These are phyloP conservation scores for Aptenodytes patagonicus DNA, from an alignment of 2,113 vertebrate genomes.

Conservation along the genomic window DNA sequence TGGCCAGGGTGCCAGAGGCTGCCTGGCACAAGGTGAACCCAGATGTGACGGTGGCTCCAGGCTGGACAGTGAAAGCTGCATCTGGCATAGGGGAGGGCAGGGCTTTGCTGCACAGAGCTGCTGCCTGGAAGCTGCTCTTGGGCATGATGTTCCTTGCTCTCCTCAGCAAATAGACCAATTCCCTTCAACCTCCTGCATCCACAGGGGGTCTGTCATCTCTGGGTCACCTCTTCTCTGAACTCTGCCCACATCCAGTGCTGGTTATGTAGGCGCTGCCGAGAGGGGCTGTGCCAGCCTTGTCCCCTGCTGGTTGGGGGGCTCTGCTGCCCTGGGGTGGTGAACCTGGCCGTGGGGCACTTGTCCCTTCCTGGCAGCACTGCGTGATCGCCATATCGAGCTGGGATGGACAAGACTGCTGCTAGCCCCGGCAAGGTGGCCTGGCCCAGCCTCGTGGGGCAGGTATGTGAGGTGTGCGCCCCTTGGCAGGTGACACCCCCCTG, in stretches of 20 bases:
- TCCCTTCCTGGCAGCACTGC: background rate
- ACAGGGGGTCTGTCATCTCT: background rate
- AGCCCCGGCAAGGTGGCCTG: background rate
- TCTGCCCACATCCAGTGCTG: background rate
- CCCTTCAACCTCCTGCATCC: background rate
- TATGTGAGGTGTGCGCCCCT: background rate
- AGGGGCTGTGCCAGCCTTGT: background rate
- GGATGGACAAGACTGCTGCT: background rate
- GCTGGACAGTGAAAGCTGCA: background rate
- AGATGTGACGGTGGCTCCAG: background rate
- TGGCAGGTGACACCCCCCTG: conserved; percentile 78
- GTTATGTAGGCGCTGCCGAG: background rate
- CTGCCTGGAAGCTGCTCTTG: background rate
- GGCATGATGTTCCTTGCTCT: background rate
- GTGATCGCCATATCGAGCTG: accelerated
- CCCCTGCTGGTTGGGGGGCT: accelerated
- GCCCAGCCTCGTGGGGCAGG: background rate
- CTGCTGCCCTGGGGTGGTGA: background rate
- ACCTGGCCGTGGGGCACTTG: no score
- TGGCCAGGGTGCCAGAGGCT: background rate
- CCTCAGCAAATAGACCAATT: background rate
- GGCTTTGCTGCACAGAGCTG: background rate
- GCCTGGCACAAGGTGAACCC: background rate
- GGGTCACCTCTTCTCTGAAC: background rate
- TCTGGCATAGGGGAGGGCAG: background rate